Evolutionary conservation across 2,888 invertebrate species (phyloP).

Genomic region (Lepidonotus clava): DNA sequence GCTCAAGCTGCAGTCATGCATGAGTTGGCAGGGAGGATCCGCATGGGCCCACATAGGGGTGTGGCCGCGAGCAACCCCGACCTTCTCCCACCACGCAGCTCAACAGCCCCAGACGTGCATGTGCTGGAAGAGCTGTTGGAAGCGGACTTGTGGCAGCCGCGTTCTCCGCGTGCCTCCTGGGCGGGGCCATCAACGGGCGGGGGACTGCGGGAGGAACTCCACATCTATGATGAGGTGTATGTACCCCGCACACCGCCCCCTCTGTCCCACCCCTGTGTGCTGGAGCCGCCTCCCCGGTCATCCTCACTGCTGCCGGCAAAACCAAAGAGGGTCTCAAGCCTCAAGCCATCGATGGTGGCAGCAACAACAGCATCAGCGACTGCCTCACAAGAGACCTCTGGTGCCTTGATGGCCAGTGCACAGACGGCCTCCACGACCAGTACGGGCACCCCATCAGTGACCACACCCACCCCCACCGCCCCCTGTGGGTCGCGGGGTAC

Average conservation of each 20-base stretch:
- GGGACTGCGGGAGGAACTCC: not conserved
- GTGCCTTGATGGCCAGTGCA: not conserved
- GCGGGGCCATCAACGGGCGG: slow-evolving; percentile 38
- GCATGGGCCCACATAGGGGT: not conserved
- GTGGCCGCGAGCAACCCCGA: slow-evolving; percentile 13
- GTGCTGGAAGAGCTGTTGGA: slow-evolving; percentile 20
- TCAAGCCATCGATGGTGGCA: not conserved
- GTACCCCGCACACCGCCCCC: not conserved
- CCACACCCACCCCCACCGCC: not conserved
- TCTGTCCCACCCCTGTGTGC: not conserved
- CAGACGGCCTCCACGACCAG: not conserved
- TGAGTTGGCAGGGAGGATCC: not conserved
- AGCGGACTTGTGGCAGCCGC: slow-evolving; percentile 43
- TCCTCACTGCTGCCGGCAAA: slow-evolving; percentile 47
- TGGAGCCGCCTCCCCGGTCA: slow-evolving; percentile 41
- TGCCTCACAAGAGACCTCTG: not conserved
- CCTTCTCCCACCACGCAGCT: slow-evolving; percentile 49
- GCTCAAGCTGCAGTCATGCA: not conserved
- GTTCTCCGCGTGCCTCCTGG: slow-evolving; percentile 55
- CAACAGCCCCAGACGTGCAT: slow-evolving; percentile 46
- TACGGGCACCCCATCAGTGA: not conserved
- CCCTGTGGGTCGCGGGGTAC: slow-evolving; percentile 26
- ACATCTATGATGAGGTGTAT: slow-evolving; percentile 56
- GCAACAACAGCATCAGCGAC: not conserved
- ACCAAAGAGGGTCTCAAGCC: slow-evolving; percentile 18